Evolutionary conservation across 2,888 invertebrate species (phyloP).

Genomic region (Ethmia dodecea): DNA sequence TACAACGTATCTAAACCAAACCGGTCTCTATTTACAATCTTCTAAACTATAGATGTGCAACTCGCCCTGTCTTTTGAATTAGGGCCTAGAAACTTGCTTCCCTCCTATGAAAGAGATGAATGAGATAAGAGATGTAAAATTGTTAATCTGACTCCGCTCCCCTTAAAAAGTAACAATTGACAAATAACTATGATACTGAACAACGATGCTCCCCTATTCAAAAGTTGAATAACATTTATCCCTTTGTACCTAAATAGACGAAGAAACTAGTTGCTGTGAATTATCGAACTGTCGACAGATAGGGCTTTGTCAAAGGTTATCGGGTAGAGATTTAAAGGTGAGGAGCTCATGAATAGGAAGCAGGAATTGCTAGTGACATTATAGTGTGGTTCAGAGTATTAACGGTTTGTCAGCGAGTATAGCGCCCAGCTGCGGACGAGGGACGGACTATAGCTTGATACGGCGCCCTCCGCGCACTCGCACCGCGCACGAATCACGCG

Average conservation of each 20-base stretch:
- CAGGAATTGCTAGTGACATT: conserved; percentile 40
- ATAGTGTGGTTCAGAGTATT: conserved; percentile 37
- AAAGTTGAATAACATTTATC: conserved; percentile 21
- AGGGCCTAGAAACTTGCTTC: no score
- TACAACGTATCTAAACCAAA: no score
- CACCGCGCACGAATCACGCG: conserved; percentile 17
- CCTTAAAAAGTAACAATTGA: conserved; percentile 1
- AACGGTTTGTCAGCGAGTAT: conserved; percentile 41
- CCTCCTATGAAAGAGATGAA: no score
- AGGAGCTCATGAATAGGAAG: conserved; percentile 35
- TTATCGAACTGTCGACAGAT: conserved; percentile 33
- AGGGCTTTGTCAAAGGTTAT: conserved; percentile 21
- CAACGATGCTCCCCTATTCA: conserved; percentile 5
- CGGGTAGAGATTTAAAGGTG: conserved; percentile 27
- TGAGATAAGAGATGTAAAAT: no score
- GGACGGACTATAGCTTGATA: conserved; percentile 31
- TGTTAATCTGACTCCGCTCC: neutral
- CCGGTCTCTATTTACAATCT: no score
- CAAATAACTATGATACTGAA: neutral
- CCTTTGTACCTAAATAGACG: conserved; percentile 28
- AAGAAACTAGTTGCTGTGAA: conserved; percentile 38
- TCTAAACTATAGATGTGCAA: no score
- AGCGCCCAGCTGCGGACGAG: conserved; percentile 53
- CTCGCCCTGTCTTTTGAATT: no score
- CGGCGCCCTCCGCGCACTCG: conserved; percentile 31